A percentile compares a stretch with the other conserved stretches of the same genome.
These are phyloP conservation scores for Theretra japonica DNA, from an alignment of 2,888 invertebrate genomes.

Conservation along the genomic window DNA sequence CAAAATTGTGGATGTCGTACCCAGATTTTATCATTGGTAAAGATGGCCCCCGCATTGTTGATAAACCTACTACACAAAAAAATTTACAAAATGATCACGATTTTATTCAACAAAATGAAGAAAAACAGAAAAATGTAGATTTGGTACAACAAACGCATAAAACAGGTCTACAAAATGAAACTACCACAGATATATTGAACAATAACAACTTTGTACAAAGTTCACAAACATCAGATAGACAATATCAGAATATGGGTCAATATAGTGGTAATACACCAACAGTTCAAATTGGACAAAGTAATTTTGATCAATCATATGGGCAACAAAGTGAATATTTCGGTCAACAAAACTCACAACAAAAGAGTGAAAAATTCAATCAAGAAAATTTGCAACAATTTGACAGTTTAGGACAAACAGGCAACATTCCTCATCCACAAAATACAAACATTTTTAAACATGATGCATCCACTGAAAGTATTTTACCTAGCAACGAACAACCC, in stretches of 20 bases:
- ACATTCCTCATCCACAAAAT: slow-evolving; percentile 38
- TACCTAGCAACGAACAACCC: background rate
- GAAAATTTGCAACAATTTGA: slow-evolving; percentile 33
- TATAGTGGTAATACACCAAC: background rate
- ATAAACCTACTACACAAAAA: no score
- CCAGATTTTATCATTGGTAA: no score
- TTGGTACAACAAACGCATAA: no score
- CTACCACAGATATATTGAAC: no score
- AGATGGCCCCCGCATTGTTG: no score
- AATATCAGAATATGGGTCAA: slow-evolving; percentile 30
- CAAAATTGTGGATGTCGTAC: no score
- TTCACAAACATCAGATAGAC: slow-evolving; percentile 29
- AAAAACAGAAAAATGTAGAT: no score
- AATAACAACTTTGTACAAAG: no score
- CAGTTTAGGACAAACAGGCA: slow-evolving; percentile 33
- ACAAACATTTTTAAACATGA: background rate
- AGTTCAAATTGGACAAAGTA: slow-evolving; percentile 13
- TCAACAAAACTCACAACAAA: slow-evolving; percentile 30
- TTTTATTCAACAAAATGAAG: no score
- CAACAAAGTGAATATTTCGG: slow-evolving; percentile 28
- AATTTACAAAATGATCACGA: no score
- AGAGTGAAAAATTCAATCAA: slow-evolving; percentile 11
- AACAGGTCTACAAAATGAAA: no score
- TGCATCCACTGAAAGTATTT: background rate
- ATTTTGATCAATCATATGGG: slow-evolving; percentile 35